phyloP scores from a whole-genome alignment of 1,140 invertebrate genomes.

The Amyelois transitella region DNA sequence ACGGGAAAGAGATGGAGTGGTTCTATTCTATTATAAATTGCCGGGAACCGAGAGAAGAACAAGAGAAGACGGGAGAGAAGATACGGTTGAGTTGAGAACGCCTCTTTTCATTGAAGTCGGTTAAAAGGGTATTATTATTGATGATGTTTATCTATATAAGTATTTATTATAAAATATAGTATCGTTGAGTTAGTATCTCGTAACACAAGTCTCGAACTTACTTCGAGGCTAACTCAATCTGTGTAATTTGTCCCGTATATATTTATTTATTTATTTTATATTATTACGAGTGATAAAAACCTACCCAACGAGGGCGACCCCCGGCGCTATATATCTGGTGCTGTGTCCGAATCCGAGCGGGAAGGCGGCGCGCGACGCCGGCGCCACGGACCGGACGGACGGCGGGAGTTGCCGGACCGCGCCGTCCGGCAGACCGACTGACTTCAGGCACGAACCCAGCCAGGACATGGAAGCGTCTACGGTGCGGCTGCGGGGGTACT shows the following conservation, averaged over 20 bases:
- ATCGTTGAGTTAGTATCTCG: too few relatives aligned
- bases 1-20: too few relatives aligned
- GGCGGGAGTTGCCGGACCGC: conserved; percentile 84
- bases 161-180: too few relatives aligned
- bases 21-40: too few relatives aligned
- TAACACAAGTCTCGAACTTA: too few relatives aligned
- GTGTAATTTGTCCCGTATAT: too few relatives aligned
- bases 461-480: conserved; percentile 76
- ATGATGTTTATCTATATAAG: too few relatives aligned
- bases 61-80: too few relatives aligned
- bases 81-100: too few relatives aligned
- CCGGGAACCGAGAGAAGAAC: too few relatives aligned
- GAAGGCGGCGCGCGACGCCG: conserved; percentile 87
- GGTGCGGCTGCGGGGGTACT: conserved; percentile 76
- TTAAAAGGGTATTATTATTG: background rate
- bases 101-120: too few relatives aligned
- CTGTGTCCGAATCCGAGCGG: conserved; percentile 94
- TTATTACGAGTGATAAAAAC: background rate
- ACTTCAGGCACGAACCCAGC: conserved; percentile 70
- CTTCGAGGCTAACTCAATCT: too few relatives aligned
- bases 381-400: conserved; percentile 78
- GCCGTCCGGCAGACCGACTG: conserved; percentile 62
- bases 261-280: background rate
- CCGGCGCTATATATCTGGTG: conserved; percentile 83
- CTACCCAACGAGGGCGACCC: conserved; percentile 48